Evolutionary conservation across 2,888 invertebrate genomes (phyloP).

Genomic region (Rhopalosiphum nymphaeae): DNA sequence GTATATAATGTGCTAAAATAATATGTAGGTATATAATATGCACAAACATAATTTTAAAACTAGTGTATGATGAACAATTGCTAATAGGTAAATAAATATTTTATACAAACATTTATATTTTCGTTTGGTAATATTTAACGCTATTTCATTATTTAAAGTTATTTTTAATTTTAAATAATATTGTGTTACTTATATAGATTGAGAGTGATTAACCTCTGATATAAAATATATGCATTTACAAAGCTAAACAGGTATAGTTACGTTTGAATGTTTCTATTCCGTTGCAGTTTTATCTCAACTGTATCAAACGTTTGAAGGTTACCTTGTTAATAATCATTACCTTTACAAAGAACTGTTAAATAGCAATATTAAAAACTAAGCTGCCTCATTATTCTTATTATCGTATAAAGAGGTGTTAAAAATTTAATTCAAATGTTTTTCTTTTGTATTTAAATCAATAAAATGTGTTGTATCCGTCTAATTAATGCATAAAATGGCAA

Average conservation of each 20-base stretch:
- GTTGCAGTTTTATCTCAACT: not conserved
- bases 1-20: not conserved
- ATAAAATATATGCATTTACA: not conserved
- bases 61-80: not conserved
- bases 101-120: not conserved
- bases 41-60: not conserved
- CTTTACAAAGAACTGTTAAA: not conserved
- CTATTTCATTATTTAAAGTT: not conserved
- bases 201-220: slow-evolving; percentile 20
- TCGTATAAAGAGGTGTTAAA: not conserved
- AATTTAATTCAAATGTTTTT: not conserved
- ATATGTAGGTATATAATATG: not conserved
- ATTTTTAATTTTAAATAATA: slow-evolving; percentile 34
- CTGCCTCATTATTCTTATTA: not conserved
- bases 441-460: not conserved
- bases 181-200: slow-evolving; percentile 15
- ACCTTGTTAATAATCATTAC: not conserved
- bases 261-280: not conserved
- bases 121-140: not conserved
- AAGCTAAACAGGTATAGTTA: not conserved
- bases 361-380: not conserved
- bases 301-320: slow-evolving; percentile 19
- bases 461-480: not conserved
- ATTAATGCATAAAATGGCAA: not conserved
- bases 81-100: not conserved